phyloP scores from a whole-genome alignment of 2,888 invertebrate genomes.

The Muschampia plurimacula region DNA sequence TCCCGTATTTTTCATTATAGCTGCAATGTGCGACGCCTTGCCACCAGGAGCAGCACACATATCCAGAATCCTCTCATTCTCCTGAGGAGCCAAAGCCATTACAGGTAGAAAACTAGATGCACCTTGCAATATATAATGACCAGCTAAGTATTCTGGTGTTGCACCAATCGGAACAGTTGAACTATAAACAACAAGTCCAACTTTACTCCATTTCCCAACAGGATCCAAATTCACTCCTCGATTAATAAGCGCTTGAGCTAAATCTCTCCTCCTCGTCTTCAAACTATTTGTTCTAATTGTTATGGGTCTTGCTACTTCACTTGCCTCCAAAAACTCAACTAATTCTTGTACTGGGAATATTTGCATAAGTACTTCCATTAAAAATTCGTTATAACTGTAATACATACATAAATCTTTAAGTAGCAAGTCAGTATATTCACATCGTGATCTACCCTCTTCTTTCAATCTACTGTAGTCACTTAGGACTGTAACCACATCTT shows the following conservation, averaged over 20 bases:
- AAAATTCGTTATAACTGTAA: constrained; percentile 98
- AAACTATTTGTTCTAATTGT: constrained; percentile 98
- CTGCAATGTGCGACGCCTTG: constrained; percentile 98
- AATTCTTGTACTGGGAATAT: constrained; percentile 95
- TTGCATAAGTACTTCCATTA: constrained; percentile 97
- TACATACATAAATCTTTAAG: constrained; percentile 95
- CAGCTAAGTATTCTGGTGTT: constrained; percentile 99
- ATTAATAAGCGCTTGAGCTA: constrained; percentile 97
- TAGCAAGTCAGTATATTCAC: constrained; percentile 93
- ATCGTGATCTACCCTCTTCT: constrained; percentile 89
- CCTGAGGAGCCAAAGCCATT: constrained; percentile 98
- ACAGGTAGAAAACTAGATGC: constrained; percentile 99
- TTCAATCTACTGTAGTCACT: constrained; percentile 91
- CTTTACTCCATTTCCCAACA: constrained; percentile 99
- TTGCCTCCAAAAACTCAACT: constrained; percentile 97
- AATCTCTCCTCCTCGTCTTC: constrained; percentile 95
- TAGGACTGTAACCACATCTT: constrained; percentile 92
- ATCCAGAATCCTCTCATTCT: constrained; percentile 97
- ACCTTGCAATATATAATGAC: constrained; percentile 98
- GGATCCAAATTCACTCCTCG: constrained; percentile 99
- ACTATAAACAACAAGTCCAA: constrained; percentile 98
- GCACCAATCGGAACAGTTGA: constrained; percentile 98
- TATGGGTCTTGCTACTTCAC: constrained; percentile 96
- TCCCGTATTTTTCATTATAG: constrained; percentile 99
- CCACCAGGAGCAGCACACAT: constrained; percentile 99